Conservation (phyloP, 2,113 vertebrate species). For the Pachyramphus minor region DNA sequence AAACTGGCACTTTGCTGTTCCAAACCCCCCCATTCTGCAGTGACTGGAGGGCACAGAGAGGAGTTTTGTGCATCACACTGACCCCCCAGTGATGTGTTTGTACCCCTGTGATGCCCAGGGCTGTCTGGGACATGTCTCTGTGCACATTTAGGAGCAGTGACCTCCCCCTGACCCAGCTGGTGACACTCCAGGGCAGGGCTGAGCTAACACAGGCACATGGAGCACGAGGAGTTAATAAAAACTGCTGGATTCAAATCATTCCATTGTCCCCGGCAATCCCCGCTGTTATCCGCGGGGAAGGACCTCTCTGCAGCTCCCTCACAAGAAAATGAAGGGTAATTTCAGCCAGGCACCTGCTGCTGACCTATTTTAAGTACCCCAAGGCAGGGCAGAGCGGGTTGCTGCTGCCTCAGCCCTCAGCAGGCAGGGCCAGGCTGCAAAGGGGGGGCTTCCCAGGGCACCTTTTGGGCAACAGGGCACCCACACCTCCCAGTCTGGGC, state of each 20-base stretch:
- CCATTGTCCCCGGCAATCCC: background rate
- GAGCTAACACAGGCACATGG: background rate
- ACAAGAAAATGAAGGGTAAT: conserved; percentile 45
- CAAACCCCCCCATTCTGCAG: background rate
- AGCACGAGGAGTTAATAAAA: background rate
- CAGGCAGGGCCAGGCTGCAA: background rate
- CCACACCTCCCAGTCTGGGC: background rate
- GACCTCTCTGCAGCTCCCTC: conserved; percentile 2
- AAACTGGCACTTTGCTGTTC: background rate
- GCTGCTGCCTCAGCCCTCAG: background rate
- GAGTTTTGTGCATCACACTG: background rate
- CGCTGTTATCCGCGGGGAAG: conserved; percentile 45
- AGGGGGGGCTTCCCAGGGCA: background rate
- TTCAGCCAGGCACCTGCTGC: conserved; percentile 50
- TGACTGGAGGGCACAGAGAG: background rate
- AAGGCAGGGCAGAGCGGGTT: background rate
- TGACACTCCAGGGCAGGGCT: background rate
- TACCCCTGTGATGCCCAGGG: fast-evolving
- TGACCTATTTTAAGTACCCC: conserved; percentile 11
- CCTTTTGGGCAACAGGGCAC: background rate
- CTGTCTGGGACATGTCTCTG: background rate
- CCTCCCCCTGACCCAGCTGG: background rate
- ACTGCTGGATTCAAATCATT: conserved; percentile 13
- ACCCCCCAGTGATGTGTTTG: background rate
- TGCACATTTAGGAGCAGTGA: background rate